Percentiles rank a stretch among this genome's conserved stretches.
These are phyloP conservation scores for Helogale parvula DNA, from an alignment of 2,113 vertebrate species.

Conservation along the genomic window DNA sequence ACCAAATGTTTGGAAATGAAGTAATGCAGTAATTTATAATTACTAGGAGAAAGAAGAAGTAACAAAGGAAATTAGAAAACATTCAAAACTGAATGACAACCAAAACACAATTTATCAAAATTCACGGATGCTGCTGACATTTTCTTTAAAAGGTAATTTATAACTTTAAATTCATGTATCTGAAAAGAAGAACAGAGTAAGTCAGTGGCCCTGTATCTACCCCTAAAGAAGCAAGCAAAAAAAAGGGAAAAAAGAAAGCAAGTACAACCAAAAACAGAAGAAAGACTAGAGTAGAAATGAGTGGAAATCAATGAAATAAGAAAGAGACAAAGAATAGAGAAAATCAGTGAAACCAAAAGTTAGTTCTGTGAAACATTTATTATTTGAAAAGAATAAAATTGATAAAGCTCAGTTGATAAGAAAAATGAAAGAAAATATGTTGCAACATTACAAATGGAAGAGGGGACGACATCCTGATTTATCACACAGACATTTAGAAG, in stretches of 20 bases:
- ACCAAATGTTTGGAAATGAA: neutral
- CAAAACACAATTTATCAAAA: neutral
- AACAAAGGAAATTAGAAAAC: neutral
- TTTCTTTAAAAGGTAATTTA: neutral
- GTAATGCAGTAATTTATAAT: neutral
- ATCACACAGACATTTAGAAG: neutral
- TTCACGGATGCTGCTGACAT: neutral
- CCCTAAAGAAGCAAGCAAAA: neutral
- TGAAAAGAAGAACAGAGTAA: neutral
- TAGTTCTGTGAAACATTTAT: neutral
- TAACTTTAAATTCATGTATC: neutral
- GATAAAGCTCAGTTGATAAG: neutral
- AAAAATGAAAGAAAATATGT: neutral
- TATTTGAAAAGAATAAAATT: neutral
- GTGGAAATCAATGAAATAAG: neutral
- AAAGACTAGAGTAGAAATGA: neutral
- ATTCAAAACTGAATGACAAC: neutral
- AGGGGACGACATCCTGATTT: neutral
- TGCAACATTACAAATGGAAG: neutral
- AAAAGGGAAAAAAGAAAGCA: neutral
- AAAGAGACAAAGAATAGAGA: neutral
- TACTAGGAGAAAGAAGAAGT: neutral
- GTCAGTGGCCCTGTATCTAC: neutral
- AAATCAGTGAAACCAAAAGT: neutral
- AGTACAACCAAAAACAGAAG: neutral